Evolutionary conservation across 2,113 vertebrate genomes (phyloP), one percentile per base, ranked within the genome.

Genomic region (Columbina picui): DNA sequence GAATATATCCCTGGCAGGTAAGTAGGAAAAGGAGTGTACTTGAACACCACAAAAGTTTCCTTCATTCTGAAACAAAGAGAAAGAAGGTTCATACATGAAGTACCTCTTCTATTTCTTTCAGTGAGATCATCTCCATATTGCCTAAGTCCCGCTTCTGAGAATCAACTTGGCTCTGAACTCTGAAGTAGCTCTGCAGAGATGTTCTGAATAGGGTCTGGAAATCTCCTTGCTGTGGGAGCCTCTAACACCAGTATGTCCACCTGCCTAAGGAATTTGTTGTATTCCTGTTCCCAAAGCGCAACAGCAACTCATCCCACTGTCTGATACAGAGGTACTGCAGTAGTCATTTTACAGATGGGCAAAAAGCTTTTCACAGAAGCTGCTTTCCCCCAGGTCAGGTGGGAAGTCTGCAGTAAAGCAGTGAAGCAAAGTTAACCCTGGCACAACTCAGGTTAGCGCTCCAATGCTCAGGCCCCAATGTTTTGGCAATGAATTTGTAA

Each of bases 51-150:
- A 81, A 53, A 89, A 41, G 18, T 64, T 92, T 84, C 45, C 61
- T 87, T 94, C 39, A 69, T 82, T 82, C 63, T 85, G 59, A 83
- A 94, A 78, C 36, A 85, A 81, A 70, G n/a, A 84, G 30, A 91
- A 84, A 81, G 22, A 70, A 34, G 18, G 2, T 73, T 90, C 4
- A 4, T 60, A 75, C 43, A 43, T 45, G 14, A 91, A 87, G 29
- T 78, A 90, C 17, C 9, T 56, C 25, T 41, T 80, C 32, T 74
- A 32, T 65, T 77, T 83, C 20, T 87, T 93, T 93, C 81, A 83
- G 18, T 76, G 36, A 91, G 8, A 22, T 87, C 61, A 89, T 52
- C 49, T 65, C 25, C 20, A 89, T 69, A 34, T 43, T 87, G 59
- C 55, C 20, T 41, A 79, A 70, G 45, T 76, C n/a, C 67, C 30